These are phyloP conservation scores for Slavum lentiscoides DNA, from an alignment of 2,888 invertebrate genomes.

Conservation along the genomic window DNA sequence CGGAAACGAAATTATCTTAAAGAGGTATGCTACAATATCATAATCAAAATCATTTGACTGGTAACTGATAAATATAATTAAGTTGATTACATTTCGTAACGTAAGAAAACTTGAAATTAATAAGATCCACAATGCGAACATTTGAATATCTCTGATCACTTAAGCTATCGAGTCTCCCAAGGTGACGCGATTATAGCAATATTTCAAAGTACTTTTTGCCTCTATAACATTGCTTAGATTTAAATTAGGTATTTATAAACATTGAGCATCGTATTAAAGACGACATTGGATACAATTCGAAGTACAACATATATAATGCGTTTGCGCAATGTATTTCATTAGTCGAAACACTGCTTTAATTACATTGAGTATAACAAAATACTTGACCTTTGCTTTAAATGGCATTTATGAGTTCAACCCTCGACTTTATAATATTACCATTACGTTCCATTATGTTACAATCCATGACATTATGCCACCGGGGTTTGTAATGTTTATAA, in stretches of 20 bases:
- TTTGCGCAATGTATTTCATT: constrained; percentile 11
- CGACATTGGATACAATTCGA: background rate
- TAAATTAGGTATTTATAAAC: background rate
- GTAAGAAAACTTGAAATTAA: background rate
- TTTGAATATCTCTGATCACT: background rate
- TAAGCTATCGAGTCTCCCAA: background rate
- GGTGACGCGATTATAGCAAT: background rate
- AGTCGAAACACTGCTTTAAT: constrained; percentile 27
- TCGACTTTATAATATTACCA: constrained; percentile 21
- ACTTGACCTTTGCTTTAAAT: constrained; percentile 41
- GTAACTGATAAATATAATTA: background rate
- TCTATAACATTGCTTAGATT: background rate
- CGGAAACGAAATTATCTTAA: too few species aligned
- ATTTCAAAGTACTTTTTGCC: background rate
- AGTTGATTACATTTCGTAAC: background rate
- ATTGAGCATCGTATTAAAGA: background rate
- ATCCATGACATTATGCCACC: constrained; percentile 31
- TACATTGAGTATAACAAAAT: constrained; percentile 21
- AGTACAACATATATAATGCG: background rate
- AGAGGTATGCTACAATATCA: too few species aligned
- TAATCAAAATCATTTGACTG: too few species aligned
- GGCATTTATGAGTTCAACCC: constrained; percentile 32
- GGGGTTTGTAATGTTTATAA: background rate
- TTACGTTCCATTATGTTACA: constrained; percentile 18
- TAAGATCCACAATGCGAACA: background rate